phyloP scores from a whole-genome alignment of 2,113 vertebrate species.

The Petaurus breviceps region DNA sequence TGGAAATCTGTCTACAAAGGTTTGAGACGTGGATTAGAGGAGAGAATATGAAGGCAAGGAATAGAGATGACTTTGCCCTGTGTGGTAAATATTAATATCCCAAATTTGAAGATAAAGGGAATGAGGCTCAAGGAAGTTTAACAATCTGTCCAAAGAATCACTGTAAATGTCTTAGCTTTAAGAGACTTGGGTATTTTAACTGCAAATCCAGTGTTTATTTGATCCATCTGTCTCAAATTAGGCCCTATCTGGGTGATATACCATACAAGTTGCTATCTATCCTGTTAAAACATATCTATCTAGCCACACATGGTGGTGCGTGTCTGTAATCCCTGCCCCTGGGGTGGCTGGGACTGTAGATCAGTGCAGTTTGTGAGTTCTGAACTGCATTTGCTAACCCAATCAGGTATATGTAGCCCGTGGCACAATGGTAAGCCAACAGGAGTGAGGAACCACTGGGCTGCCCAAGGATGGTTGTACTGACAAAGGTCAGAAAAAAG shows the following conservation, averaged over 20 bases:
- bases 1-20: neutral
- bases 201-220: neutral
- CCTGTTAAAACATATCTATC: slow-evolving; percentile 10
- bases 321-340: neutral
- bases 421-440: neutral
- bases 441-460: neutral
- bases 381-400: neutral
- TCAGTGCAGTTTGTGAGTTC: neutral
- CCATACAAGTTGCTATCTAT: slow-evolving; percentile 41
- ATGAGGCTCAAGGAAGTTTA: neutral
- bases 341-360: neutral
- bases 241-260: slow-evolving; percentile 5
- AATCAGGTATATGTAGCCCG: neutral
- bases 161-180: neutral
- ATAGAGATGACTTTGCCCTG: neutral
- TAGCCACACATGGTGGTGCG: neutral
- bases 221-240: neutral
- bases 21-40: neutral
- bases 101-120: neutral
- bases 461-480: neutral
- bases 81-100: neutral
- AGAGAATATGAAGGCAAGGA: neutral
- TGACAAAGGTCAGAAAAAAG: neutral
- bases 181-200: neutral
- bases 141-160: neutral